Base-by-base conservation (phyloP, 2,113 vertebrate genomes). In the Merops nubicus region DNA sequence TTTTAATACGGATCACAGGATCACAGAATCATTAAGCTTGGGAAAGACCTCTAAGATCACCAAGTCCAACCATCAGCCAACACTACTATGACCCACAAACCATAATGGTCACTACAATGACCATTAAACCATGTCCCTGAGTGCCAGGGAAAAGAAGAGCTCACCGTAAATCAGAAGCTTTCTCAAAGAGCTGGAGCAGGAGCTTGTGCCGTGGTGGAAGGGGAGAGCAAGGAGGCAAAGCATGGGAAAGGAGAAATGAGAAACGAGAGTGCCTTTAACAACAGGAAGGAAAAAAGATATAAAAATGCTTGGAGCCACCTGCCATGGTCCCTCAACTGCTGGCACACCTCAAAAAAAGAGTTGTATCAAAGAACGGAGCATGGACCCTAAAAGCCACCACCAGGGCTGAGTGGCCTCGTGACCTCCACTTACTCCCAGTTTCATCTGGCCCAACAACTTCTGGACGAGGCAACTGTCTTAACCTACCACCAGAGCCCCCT, bases 291-390 rank as follows among this genome's bases (percentile, higher is more conserved):
- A 56, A 18, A 43, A 11, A 20, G 42, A 29, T 17, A 17, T 11
- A 31, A 38, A 33, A 43, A 6, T 14, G 26, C 48, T 9, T 3
- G 0, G 36, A 50, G 47, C 16, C 4, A 1, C 47, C 21, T 40
- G 29, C 28, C 47, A 48, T 50, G 48, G 16, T 64, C 63, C 63
- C 6, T 64, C 6, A 0, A 36, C 36, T 5, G 9, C 38, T 67
- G 51, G 38, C 2, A 10, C 20, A 21, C 9, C 68, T 53, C 60
- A 48, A 48, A 43, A 43, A 68, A 34, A 34, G 45, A 80, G 25
- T 4, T 0, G 1, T 29, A 28, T 26, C 34, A 19, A 43, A 47
- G 40, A 75, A 48, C 0, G 2, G 45, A 73, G 43, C 21, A 33
- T 0, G 5, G 73, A 29, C 57, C 19, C n/a, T 29, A 14, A 47